Evolutionary conservation across 1,140 invertebrate genomes (phyloP).

Genomic region (Platorchestia sp.): DNA sequence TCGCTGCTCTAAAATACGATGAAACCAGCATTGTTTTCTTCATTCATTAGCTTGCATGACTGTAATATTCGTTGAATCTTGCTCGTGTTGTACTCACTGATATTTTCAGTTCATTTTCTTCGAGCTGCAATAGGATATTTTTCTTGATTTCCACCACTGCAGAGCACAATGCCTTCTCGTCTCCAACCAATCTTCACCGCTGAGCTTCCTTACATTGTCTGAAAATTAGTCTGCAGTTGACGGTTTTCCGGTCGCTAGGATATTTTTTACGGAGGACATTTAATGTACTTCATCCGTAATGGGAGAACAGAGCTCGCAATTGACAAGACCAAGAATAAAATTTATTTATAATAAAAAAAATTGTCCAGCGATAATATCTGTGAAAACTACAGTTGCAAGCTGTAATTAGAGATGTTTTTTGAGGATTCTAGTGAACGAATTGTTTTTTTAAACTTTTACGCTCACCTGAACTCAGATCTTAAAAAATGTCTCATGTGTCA

Average conservation of each 20-base stretch:
- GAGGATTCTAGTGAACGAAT: no score
- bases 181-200: background rate
- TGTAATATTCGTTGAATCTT: background rate
- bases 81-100: background rate
- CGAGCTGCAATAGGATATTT: background rate
- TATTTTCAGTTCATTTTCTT: background rate
- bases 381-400: no score
- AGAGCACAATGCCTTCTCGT: background rate
- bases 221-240: slow-evolving; percentile 40
- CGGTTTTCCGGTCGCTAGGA: background rate
- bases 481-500: no score
- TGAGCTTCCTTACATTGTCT: slow-evolving; percentile 42
- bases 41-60: background rate
- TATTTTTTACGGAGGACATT: slow-evolving; percentile 24
- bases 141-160: background rate
- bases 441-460: no score
- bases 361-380: no score
- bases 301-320: background rate
- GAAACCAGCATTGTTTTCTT: background rate
- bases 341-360: no score
- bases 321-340: background rate
- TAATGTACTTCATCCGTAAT: background rate
- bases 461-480: no score
- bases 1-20: background rate
- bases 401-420: no score